Evolutionary conservation across 2,888 invertebrate genomes (phyloP).

Genomic region (Eupithecia inturbata): DNA sequence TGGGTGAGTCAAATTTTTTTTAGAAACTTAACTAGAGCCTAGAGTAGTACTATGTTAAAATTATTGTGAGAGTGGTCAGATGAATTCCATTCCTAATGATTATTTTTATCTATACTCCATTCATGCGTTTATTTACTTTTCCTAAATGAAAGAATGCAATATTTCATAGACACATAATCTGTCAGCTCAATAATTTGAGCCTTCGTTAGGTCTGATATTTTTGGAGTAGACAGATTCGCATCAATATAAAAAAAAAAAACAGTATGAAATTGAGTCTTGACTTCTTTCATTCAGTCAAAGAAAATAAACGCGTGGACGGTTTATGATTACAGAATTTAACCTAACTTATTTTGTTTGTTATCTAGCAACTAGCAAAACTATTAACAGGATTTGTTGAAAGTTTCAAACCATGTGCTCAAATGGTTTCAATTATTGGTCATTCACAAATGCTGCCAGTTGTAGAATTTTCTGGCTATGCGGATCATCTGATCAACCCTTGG

Average conservation of each 20-base stretch:
- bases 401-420: conserved; percentile 96
- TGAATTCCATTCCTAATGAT: background rate
- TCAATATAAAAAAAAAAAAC: background rate
- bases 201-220: background rate
- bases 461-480: conserved; percentile 95
- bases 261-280: background rate
- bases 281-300: background rate
- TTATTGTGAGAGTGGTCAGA: background rate
- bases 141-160: background rate
- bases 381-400: conserved; percentile 96
- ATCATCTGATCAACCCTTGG: conserved; percentile 96
- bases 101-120: background rate
- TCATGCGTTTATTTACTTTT: background rate
- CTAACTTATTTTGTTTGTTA: conserved; percentile 37
- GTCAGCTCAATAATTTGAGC: background rate
- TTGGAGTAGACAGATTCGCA: background rate
- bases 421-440: conserved; percentile 96
- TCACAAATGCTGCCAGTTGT: conserved; percentile 96
- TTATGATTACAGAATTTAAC: background rate
- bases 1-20: conserved; percentile 87
- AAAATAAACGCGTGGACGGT: background rate
- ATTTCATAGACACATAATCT: background rate
- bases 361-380: conserved; percentile 92
- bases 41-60: background rate
- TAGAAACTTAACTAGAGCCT: background rate